Percentiles rank a stretch among this genome's conserved stretches.
These are phyloP conservation scores for Schrankia costaestrigalis DNA, from an alignment of 2,888 invertebrate genomes.

Conservation along the genomic window DNA sequence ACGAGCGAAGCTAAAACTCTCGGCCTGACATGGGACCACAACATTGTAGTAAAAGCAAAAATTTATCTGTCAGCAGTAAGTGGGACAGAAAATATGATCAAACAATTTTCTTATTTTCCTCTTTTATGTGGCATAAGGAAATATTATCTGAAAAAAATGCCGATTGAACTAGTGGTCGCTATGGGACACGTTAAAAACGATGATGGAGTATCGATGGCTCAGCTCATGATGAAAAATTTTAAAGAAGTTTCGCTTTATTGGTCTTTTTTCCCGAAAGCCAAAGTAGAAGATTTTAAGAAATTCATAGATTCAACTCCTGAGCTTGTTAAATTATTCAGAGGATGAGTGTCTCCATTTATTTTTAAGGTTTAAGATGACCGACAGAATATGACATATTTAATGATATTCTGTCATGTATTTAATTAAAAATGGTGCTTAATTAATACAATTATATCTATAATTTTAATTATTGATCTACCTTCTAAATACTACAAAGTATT, in stretches of 20 bases:
- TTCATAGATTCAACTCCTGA: constrained; percentile 25
- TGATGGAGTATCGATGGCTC: constrained; percentile 39
- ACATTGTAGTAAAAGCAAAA: constrained; percentile 30
- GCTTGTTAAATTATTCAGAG: constrained; percentile 21
- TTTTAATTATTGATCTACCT: background rate
- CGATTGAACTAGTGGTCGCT: constrained; percentile 39
- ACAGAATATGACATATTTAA: constrained; percentile 21
- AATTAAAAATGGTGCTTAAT: background rate
- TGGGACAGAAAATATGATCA: constrained; percentile 49
- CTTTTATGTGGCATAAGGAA: constrained; percentile 50
- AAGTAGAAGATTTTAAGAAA: constrained; percentile 21
- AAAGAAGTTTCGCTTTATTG: constrained; percentile 32
- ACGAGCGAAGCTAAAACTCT: constrained; percentile 42
- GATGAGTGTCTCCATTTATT: constrained; percentile 8
- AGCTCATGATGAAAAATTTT: constrained; percentile 32
- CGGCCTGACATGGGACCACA: constrained; percentile 47
- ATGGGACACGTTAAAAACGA: constrained; percentile 49
- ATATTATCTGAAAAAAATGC: constrained; percentile 46
- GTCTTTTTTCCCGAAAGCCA: constrained; percentile 34
- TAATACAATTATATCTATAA: background rate
- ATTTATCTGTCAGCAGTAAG: constrained; percentile 49
- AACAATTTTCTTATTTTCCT: constrained; percentile 49
- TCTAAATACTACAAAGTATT: no score
- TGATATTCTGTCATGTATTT: constrained; percentile 19
- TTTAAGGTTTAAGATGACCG: constrained; percentile 12